A percentile compares a stretch with the other conserved stretches of the same genome.
These are phyloP conservation scores for Seira ritae DNA, from an alignment of 2,888 invertebrate species.

Conservation along the genomic window DNA sequence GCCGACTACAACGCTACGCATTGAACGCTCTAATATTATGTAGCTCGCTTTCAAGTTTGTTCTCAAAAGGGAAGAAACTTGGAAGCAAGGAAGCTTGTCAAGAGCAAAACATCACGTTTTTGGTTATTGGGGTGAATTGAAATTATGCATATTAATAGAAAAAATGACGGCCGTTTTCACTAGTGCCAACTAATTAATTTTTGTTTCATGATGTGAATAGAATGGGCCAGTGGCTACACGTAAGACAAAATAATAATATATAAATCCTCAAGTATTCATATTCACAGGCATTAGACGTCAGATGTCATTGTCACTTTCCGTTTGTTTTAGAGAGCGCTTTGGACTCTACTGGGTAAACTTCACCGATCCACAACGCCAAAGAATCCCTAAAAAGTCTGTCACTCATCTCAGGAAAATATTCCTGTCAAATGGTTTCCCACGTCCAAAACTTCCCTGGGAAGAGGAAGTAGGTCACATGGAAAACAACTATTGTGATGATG, in stretches of 20 bases:
- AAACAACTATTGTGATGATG: too few species aligned
- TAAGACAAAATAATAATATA: conserved; percentile 3
- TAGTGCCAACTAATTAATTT: too few species aligned
- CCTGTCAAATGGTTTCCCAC: conserved; percentile 38
- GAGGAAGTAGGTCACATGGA: too few species aligned
- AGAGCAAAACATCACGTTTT: too few species aligned
- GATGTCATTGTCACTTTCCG: neutral
- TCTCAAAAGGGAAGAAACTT: neutral
- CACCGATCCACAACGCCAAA: conserved; percentile 29
- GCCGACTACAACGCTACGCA: neutral
- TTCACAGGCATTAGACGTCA: neutral
- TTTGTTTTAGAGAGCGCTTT: conserved; percentile 36
- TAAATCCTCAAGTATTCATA: neutral
- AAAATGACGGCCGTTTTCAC: too few species aligned
- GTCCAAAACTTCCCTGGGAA: conserved; percentile 31
- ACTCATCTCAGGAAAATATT: conserved; percentile 30
- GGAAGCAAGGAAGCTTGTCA: too few species aligned
- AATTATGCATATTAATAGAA: too few species aligned
- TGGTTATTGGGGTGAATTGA: too few species aligned
- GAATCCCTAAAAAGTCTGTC: conserved; percentile 47
- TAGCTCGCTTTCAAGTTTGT: neutral
- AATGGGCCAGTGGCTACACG: conserved; percentile 53
- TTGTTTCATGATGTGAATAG: too few species aligned
- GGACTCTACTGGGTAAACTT: conserved; percentile 62
- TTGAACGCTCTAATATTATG: neutral